Evolutionary conservation across 1,140 invertebrate genomes (phyloP).

Genomic region (Psilanteris sp.): DNA sequence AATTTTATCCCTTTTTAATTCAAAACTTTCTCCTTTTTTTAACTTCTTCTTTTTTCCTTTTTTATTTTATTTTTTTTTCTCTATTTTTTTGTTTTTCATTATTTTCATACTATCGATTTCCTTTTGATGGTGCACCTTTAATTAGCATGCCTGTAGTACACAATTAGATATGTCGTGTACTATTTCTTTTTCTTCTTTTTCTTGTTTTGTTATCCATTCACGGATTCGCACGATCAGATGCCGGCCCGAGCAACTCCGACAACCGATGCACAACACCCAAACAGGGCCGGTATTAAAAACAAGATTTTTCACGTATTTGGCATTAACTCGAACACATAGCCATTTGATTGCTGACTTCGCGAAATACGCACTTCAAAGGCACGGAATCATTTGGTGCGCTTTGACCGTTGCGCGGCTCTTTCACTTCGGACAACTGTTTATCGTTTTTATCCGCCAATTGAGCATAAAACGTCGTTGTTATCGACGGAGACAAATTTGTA

Average conservation of each 20-base stretch:
- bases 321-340: slow-evolving; percentile 77
- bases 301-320: slow-evolving; percentile 78
- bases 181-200: slow-evolving; percentile 78
- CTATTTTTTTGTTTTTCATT: neutral
- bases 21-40: too few species aligned
- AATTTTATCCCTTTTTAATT: slow-evolving; percentile 6
- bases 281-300: slow-evolving; percentile 79
- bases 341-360: slow-evolving; percentile 47
- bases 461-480: slow-evolving; percentile 37
- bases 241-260: slow-evolving; percentile 76
- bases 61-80: slow-evolving; percentile 7
- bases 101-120: slow-evolving; percentile 8
- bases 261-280: slow-evolving; percentile 77
- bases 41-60: slow-evolving; percentile 8
- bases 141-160: slow-evolving; percentile 76
- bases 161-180: slow-evolving; percentile 78
- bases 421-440: slow-evolving; percentile 11
- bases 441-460: slow-evolving; percentile 3
- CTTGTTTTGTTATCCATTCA: slow-evolving; percentile 76
- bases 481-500: slow-evolving; percentile 35
- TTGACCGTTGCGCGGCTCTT: slow-evolving; percentile 6
- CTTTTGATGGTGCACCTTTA: slow-evolving; percentile 42
- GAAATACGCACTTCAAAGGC: slow-evolving; percentile 18
- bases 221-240: slow-evolving; percentile 75
- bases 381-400: slow-evolving; percentile 28